These are phyloP conservation scores for Heliconius hortense DNA, from an alignment of 2,888 invertebrate species.

Conservation along the genomic window DNA sequence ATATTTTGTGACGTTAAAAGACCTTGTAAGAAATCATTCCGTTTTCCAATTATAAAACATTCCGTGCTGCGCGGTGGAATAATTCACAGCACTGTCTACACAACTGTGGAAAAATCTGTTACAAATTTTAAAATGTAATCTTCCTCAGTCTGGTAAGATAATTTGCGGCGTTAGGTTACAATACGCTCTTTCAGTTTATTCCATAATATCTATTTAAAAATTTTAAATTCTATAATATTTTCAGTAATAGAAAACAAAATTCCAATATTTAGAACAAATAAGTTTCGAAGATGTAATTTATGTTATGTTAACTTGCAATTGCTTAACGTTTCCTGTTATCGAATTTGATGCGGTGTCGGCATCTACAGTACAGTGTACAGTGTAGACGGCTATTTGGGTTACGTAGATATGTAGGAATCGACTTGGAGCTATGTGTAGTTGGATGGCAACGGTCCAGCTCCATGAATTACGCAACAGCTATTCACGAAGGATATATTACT, in stretches of 20 bases:
- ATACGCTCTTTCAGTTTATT: neutral
- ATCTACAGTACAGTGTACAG: neutral
- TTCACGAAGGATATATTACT: conserved; percentile 9
- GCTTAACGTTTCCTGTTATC: neutral
- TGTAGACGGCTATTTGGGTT: conserved; percentile 1
- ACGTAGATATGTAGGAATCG: conserved; percentile 13
- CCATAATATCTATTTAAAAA: neutral
- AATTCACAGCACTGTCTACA: neutral
- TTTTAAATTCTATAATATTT: neutral
- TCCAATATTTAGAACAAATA: neutral
- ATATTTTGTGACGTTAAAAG: neutral
- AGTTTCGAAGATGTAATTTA: neutral
- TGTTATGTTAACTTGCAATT: neutral
- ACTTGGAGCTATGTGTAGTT: conserved; percentile 15
- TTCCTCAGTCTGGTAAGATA: neutral
- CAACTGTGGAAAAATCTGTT: neutral
- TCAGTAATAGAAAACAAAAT: neutral
- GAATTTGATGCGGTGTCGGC: neutral
- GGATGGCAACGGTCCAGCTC: conserved; percentile 27
- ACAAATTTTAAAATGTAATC: neutral
- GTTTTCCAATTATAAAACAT: neutral
- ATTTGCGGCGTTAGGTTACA: neutral
- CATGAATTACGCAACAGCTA: conserved; percentile 24
- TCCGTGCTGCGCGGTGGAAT: neutral
- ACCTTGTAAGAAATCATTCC: too few relatives aligned